A percentile compares a stretch with the other conserved stretches of the same genome.
These are phyloP conservation scores for Lucinisca nassula DNA, from an alignment of 2,888 invertebrate species.

Conservation along the genomic window DNA sequence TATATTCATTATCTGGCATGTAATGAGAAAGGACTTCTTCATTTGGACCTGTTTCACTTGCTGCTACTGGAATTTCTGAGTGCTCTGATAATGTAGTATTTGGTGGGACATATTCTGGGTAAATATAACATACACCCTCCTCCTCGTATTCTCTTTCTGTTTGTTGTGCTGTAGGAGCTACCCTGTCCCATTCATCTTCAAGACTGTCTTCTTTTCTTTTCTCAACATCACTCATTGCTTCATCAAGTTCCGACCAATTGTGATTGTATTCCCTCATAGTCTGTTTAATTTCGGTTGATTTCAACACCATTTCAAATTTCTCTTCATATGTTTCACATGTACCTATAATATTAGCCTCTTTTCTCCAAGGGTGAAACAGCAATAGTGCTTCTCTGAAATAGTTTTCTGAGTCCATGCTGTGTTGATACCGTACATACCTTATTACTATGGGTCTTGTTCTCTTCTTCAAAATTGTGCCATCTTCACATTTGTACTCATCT, in stretches of 20 bases:
- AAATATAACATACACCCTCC: no score
- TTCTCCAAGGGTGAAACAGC: slow-evolving; percentile 39
- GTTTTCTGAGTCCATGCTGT: slow-evolving; percentile 24
- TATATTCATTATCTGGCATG: slow-evolving; percentile 52
- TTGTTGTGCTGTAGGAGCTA: background rate
- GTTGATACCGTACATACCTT: slow-evolving; percentile 23
- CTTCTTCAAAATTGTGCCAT: no score
- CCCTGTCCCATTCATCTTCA: background rate
- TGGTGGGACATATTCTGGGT: background rate
- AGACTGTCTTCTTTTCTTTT: no score
- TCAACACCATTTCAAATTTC: no score
- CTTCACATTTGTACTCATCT: no score
- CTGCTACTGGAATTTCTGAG: slow-evolving; percentile 57
- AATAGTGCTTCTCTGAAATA: slow-evolving; percentile 32
- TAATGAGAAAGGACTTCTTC: slow-evolving; percentile 31
- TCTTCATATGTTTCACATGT: no score
- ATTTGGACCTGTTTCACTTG: slow-evolving; percentile 42
- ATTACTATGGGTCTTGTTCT: no score
- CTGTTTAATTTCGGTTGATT: no score
- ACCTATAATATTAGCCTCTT: no score
- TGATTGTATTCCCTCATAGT: background rate
- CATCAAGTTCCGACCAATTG: background rate
- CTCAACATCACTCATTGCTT: background rate
- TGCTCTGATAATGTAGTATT: slow-evolving; percentile 22
- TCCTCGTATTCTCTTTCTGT: background rate